Conservation (phyloP, 2,888 invertebrate species). For the Tuberolachnus salignus region DNA sequence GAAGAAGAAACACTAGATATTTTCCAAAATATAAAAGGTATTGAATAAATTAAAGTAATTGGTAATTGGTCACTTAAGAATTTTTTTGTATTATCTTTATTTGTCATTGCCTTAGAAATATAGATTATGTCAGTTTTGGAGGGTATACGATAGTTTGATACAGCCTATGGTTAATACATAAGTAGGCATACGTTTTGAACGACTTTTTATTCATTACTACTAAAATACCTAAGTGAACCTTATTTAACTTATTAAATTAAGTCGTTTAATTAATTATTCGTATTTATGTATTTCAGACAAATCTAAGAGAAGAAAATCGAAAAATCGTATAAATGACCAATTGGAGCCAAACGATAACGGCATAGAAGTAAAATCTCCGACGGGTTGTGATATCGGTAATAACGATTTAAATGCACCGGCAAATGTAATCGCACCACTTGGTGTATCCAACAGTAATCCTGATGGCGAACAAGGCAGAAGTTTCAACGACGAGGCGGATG, state of each 20-base stretch:
- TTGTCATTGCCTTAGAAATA: no score
- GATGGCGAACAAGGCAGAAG: background rate
- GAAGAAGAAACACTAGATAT: background rate
- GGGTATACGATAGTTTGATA: no score
- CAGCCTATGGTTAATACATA: no score
- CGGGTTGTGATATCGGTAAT: background rate
- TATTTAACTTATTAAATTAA: no score
- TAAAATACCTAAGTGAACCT: no score
- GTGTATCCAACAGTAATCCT: background rate
- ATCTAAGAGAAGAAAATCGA: conserved; percentile 12
- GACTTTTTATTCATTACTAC: no score
- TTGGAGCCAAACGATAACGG: background rate
- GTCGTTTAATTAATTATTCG: no score
- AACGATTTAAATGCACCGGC: background rate
- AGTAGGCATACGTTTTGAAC: no score
- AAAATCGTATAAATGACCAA: conserved; percentile 20
- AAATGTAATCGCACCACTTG: background rate
- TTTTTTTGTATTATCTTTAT: no score
- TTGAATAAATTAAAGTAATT: background rate
- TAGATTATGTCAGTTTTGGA: no score
- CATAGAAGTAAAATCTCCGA: background rate
- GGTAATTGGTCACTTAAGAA: no score
- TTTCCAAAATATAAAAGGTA: conserved; percentile 27
- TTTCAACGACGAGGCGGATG: conserved; percentile 1
- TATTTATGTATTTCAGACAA: conserved; percentile 22